A percentile compares a stretch with the other conserved stretches of the same genome.
Conservation (phyloP, 2,797 vertebrate species). For the Pteronotus mesoamericanus region DNA sequence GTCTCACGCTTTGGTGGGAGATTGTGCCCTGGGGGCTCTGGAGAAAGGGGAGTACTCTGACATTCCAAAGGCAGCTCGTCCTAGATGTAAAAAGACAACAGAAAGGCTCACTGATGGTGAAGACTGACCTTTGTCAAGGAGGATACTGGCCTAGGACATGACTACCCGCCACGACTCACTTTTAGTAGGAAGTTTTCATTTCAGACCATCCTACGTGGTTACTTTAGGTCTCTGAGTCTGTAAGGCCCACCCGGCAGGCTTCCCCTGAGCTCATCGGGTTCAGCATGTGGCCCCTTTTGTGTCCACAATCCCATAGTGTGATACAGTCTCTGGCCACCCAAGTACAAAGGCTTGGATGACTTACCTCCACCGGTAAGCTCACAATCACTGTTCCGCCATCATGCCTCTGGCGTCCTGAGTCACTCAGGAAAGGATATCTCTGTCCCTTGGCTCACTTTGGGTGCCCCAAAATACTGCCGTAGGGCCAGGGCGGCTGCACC, state of each 20-base stretch:
- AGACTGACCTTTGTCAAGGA: not conserved
- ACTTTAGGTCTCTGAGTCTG: not conserved
- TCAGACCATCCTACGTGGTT: not conserved
- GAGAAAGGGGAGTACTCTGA: not conserved
- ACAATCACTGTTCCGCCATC: not conserved
- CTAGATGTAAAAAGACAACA: not conserved
- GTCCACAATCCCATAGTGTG: not conserved
- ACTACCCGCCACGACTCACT: not conserved
- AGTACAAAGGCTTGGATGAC: not conserved
- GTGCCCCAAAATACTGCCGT: not conserved
- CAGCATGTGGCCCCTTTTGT: not conserved
- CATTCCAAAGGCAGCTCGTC: not conserved
- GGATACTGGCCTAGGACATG: not conserved
- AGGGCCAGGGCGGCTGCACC: not conserved
- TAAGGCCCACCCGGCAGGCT: not conserved
- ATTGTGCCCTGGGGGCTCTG: not conserved
- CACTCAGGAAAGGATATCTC: not conserved
- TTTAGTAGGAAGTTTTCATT: not conserved
- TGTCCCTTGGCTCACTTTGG: not conserved
- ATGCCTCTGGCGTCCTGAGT: not conserved
- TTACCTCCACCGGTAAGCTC: not conserved
- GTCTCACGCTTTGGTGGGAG: not conserved
- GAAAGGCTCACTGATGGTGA: not conserved
- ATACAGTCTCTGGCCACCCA: not conserved
- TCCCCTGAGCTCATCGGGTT: not conserved